phyloP scores from a whole-genome alignment of 2,797 vertebrate genomes.

The Artibeus lituratus region DNA sequence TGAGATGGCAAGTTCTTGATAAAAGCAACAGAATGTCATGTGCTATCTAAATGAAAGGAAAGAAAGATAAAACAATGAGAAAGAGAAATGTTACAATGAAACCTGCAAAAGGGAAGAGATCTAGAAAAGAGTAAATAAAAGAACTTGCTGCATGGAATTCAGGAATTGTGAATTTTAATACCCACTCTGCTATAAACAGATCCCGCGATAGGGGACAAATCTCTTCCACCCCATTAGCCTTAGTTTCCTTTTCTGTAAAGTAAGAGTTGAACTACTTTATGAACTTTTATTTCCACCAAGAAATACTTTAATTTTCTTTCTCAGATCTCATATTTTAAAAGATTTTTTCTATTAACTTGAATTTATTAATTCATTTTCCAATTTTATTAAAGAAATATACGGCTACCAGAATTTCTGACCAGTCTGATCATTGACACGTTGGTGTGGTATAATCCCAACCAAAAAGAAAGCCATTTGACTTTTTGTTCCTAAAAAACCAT shows the following conservation, averaged over 20 bases:
- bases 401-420: background rate
- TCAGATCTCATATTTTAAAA: background rate
- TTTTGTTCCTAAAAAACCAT: background rate
- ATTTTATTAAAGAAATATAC: background rate
- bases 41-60: slow-evolving; percentile 42
- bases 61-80: slow-evolving; percentile 21
- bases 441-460: background rate
- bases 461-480: background rate
- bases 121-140: background rate
- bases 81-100: background rate
- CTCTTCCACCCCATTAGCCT: background rate
- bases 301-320: background rate
- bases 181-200: background rate
- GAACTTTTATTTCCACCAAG: background rate
- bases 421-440: background rate
- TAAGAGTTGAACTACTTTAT: background rate
- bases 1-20: slow-evolving; percentile 20
- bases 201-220: background rate
- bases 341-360: background rate
- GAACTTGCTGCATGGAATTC: background rate
- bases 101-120: background rate
- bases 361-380: background rate
- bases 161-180: background rate
- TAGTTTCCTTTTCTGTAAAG: background rate
- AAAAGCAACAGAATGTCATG: background rate